These are phyloP conservation scores for Meloidogyne exigua DNA, from an alignment of 1,140 invertebrate genomes.

Conservation along the genomic window DNA sequence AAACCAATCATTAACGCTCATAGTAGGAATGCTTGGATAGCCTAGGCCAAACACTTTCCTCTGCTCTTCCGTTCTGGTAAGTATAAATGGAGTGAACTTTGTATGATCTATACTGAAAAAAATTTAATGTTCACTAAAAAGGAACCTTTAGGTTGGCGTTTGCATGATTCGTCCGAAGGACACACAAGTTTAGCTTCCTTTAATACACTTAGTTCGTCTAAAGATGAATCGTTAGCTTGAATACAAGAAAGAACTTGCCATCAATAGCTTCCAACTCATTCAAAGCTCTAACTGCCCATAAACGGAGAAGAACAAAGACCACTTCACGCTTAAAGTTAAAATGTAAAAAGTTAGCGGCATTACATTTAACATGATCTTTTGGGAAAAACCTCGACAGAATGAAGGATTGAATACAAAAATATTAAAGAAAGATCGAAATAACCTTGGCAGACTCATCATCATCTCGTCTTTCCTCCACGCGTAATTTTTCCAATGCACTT, in stretches of 20 bases:
- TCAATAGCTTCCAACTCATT: constrained; percentile 74
- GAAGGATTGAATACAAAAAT: too few species aligned
- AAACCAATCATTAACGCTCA: constrained; percentile 93
- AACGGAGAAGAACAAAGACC: constrained; percentile 29
- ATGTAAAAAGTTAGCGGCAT: too few species aligned
- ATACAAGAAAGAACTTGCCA: constrained; percentile 52
- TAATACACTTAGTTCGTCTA: constrained; percentile 21
- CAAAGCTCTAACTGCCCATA: constrained; percentile 67
- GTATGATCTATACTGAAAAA: constrained; percentile 15
- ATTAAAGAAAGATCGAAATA: too few species aligned
- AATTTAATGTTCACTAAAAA: not conserved
- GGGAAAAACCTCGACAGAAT: too few species aligned
- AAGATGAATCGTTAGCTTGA: not conserved
- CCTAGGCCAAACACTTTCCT: constrained; percentile 89
- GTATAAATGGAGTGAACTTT: constrained; percentile 73
- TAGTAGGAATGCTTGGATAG: constrained; percentile 85
- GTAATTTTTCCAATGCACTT: constrained; percentile 30
- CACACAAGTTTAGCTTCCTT: not conserved
- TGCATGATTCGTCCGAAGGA: not conserved
- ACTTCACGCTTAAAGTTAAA: constrained; percentile 36
- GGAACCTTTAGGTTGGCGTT: not conserved
- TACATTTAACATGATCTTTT: too few species aligned
- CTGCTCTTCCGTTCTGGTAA: constrained; percentile 82
- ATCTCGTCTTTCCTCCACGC: constrained; percentile 26
- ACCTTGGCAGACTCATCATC: constrained; percentile 38